These are phyloP conservation scores for Batillaria attramentaria DNA, from an alignment of 1,140 invertebrate genomes.

Conservation along the genomic window DNA sequence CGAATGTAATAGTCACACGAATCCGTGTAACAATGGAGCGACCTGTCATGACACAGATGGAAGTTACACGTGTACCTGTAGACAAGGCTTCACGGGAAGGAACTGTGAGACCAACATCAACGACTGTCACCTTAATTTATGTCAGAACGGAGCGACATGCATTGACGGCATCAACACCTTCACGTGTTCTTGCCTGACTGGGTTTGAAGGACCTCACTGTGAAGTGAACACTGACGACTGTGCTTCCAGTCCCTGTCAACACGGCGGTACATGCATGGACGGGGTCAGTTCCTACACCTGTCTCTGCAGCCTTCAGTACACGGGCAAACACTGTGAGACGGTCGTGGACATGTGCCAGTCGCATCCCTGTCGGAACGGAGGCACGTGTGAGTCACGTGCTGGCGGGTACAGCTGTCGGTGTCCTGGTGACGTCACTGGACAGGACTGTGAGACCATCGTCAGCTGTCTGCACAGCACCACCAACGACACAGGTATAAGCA, in stretches of 20 bases:
- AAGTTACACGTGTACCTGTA: slow-evolving; percentile 85
- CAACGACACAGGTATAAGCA: too few species aligned
- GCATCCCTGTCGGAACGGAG: slow-evolving; percentile 36
- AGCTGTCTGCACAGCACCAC: too few species aligned
- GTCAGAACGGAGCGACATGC: slow-evolving; percentile 88
- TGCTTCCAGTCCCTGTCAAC: slow-evolving; percentile 34
- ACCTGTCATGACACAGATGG: too few species aligned
- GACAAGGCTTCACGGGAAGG: slow-evolving; percentile 75
- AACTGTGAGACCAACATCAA: slow-evolving; percentile 46
- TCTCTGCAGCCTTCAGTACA: too few species aligned
- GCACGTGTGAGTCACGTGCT: slow-evolving; percentile 18
- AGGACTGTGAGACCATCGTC: too few species aligned
- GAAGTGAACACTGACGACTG: slow-evolving; percentile 50
- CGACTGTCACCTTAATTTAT: slow-evolving; percentile 83
- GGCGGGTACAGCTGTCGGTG: slow-evolving; percentile 86
- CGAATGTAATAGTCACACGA: too few species aligned
- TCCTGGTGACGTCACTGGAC: slow-evolving; percentile 86
- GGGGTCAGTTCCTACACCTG: slow-evolving; percentile 76
- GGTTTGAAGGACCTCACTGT: slow-evolving; percentile 69
- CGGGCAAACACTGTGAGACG: slow-evolving; percentile 34
- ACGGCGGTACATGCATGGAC: slow-evolving; percentile 85
- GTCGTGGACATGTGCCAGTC: slow-evolving; percentile 38
- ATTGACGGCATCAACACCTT: slow-evolving; percentile 78
- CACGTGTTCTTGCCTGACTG: slow-evolving; percentile 58
- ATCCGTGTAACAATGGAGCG: too few species aligned